Percentiles rank a stretch among this genome's conserved stretches.
Evolutionary conservation across 1,140 invertebrate genomes (phyloP).

Genomic region (Melitaea cinxia): DNA sequence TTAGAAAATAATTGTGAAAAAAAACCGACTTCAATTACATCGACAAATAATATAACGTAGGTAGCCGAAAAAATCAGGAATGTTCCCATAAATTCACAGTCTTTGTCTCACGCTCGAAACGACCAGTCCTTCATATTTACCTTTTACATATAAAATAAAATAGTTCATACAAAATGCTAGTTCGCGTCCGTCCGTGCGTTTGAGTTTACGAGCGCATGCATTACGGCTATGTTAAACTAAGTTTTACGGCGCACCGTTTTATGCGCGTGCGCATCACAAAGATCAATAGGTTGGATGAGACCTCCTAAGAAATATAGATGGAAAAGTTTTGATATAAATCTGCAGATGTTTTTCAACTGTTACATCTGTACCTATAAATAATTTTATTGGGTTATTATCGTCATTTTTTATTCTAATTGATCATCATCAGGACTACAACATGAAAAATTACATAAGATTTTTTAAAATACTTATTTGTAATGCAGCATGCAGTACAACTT

Average conservation of each 20-base stretch:
- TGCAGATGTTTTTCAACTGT: background rate
- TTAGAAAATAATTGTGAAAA: too few species aligned
- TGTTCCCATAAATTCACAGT: too few species aligned
- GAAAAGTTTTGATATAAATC: background rate
- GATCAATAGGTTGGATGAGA: conserved; percentile 24
- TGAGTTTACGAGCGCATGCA: conserved; percentile 59
- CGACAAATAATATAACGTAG: too few species aligned
- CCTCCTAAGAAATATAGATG: conserved; percentile 12
- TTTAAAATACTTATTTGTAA: too few species aligned
- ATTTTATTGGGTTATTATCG: too few species aligned
- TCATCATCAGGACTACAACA: too few species aligned
- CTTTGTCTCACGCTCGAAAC: background rate
- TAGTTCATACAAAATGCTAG: conserved; percentile 44
- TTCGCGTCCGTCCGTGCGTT: conserved; percentile 40
- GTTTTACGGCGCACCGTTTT: conserved; percentile 57
- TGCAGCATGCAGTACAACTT: too few species aligned
- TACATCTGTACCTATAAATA: background rate
- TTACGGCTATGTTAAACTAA: conserved; percentile 66
- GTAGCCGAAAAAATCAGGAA: too few species aligned
- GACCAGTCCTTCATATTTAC: background rate
- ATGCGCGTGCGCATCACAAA: conserved; percentile 44
- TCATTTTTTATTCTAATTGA: too few species aligned
- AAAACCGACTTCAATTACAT: too few species aligned
- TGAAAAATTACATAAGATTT: too few species aligned
- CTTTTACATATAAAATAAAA: conserved; percentile 28